Evolutionary conservation across 2,888 invertebrate genomes (phyloP).

Genomic region (Quadroppia sp.): DNA sequence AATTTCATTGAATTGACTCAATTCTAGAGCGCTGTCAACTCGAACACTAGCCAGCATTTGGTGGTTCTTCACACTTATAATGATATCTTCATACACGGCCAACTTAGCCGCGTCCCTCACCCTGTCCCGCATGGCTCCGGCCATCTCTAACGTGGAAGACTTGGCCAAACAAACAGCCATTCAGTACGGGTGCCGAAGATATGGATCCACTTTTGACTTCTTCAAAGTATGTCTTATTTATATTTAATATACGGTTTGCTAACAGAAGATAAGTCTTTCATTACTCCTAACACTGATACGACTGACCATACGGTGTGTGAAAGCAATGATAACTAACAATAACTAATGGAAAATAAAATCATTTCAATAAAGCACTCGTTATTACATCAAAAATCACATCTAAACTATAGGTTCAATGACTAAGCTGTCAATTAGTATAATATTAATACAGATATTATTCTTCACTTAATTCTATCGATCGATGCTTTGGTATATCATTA

Average conservation of each 20-base stretch:
- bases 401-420: not conserved
- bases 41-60: conserved; percentile 44
- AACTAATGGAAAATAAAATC: conserved; percentile 7
- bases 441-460: not conserved
- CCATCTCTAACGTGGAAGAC: conserved; percentile 54
- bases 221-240: conserved; percentile 49
- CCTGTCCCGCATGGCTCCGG: conserved; percentile 68
- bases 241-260: conserved; percentile 8
- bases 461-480: not conserved
- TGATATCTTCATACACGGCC: conserved; percentile 46
- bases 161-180: conserved; percentile 48
- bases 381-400: conserved; percentile 16
- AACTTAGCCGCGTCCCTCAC: conserved; percentile 51
- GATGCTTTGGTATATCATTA: not conserved
- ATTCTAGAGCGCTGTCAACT: conserved; percentile 42
- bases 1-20: not conserved
- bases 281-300: not conserved
- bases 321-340: not conserved
- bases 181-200: conserved; percentile 43
- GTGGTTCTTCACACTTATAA: conserved; percentile 46
- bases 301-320: not conserved
- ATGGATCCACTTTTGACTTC: conserved; percentile 50
- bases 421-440: conserved; percentile 3
- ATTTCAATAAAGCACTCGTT: conserved; percentile 30
- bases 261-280: not conserved